phyloP scores from a whole-genome alignment of 2,113 vertebrate species.

The Malaclemys terrapin region DNA sequence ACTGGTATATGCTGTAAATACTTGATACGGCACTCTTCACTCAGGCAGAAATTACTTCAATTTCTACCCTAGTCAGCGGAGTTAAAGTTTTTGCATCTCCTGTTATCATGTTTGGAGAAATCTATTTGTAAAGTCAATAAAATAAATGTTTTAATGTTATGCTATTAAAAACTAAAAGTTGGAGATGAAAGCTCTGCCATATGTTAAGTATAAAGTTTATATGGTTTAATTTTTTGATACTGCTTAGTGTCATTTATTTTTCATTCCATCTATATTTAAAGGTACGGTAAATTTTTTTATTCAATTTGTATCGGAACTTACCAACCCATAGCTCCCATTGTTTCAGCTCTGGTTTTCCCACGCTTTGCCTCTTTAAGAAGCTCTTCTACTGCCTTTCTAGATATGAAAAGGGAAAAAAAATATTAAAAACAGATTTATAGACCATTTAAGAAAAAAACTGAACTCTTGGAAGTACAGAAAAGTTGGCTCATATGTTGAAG shows the following conservation, averaged over 20 bases:
- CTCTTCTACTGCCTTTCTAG: slow-evolving; percentile 95
- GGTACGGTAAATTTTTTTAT: background rate
- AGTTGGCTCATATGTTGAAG: background rate
- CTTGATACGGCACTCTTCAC: background rate
- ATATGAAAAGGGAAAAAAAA: slow-evolving; percentile 27
- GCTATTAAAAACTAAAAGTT: background rate
- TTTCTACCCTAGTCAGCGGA: background rate
- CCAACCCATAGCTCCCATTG: slow-evolving; percentile 98
- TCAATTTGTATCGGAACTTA: slow-evolving; percentile 74
- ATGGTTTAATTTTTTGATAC: background rate
- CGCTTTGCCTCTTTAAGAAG: slow-evolving; percentile 94
- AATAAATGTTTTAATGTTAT: slow-evolving; percentile 6
- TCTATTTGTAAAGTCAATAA: background rate
- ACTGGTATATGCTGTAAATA: background rate
- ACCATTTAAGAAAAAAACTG: background rate
- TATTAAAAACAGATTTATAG: slow-evolving; percentile 16
- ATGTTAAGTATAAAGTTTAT: background rate
- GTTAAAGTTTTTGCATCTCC: background rate
- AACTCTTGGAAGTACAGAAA: background rate
- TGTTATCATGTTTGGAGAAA: background rate
- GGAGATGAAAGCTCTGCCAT: background rate
- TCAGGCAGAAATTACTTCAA: background rate
- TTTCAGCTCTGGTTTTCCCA: slow-evolving; percentile 93
- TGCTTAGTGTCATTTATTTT: background rate
- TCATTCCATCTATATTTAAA: background rate